Conservation (phyloP, 2,888 invertebrate species). For the Lochmaea capreae region DNA sequence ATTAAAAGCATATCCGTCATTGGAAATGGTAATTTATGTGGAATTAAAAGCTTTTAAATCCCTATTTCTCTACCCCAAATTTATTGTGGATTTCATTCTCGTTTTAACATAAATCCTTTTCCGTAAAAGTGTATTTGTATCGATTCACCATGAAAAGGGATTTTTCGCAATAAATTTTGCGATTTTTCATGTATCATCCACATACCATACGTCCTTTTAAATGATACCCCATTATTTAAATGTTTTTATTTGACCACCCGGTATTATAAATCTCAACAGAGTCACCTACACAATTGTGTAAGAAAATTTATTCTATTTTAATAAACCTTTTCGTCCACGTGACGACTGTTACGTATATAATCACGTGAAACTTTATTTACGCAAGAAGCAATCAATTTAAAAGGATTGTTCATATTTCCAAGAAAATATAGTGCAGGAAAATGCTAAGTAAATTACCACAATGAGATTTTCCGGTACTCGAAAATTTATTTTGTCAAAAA, state of each 20-base stretch:
- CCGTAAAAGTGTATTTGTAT: neutral
- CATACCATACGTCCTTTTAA: no score
- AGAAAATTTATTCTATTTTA: neutral
- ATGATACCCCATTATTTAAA: no score
- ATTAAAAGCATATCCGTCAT: neutral
- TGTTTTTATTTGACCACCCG: no score
- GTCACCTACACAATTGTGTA: no score
- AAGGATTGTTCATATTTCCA: neutral
- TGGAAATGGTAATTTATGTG: neutral
- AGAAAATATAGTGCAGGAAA: neutral
- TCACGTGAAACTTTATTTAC: neutral
- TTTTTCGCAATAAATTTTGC: neutral
- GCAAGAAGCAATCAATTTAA: constrained; percentile 7
- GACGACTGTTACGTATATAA: neutral
- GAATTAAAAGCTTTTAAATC: neutral
- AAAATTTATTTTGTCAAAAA: neutral
- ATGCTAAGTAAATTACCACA: neutral
- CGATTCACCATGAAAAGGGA: neutral
- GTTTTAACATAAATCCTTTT: neutral
- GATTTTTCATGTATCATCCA: no score
- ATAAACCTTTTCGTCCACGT: neutral
- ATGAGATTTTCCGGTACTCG: neutral
- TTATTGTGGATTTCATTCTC: neutral
- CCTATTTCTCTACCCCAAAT: neutral
- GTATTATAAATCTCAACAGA: no score